Evolutionary conservation across 2,797 vertebrate species (phyloP).

Genomic region (Microctenopoma stevenorrisi): DNA sequence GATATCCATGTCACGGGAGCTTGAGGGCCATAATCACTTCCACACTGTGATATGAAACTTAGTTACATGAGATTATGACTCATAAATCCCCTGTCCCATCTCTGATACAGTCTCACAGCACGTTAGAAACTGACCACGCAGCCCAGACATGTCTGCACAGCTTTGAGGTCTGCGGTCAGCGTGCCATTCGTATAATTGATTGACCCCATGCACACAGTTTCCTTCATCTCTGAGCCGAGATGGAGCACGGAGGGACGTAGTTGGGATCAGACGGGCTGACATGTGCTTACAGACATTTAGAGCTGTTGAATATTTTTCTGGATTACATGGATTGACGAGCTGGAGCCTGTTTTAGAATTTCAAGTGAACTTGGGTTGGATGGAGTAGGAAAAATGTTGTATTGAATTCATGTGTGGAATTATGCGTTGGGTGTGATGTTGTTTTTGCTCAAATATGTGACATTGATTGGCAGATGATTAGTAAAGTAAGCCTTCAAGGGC

Average conservation of each 20-base stretch:
- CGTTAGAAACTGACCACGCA: conserved; percentile 58
- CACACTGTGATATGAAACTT: conserved; percentile 74
- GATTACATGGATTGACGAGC: conserved; percentile 68
- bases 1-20: conserved; percentile 82
- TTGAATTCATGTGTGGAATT: conserved; percentile 37
- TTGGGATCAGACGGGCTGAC: conserved; percentile 60
- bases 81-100: conserved; percentile 63
- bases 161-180: conserved; percentile 32
- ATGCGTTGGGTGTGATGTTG: conserved; percentile 29
- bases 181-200: conserved; percentile 60
- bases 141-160: conserved; percentile 56
- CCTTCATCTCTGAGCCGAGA: conserved; percentile 45
- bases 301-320: conserved; percentile 65
- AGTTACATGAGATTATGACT: conserved; percentile 71
- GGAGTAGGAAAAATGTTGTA: conserved; percentile 41
- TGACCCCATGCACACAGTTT: conserved; percentile 46
- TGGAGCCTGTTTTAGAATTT: conserved; percentile 41
- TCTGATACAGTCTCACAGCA: conserved; percentile 58
- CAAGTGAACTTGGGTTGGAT: conserved; percentile 28
- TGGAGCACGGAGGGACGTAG: conserved; percentile 41
- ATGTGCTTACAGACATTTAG: conserved; percentile 61
- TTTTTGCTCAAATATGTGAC: conserved; percentile 51
- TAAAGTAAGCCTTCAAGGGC: conserved; percentile 49
- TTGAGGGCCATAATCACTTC: conserved; percentile 83
- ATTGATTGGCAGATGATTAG: conserved; percentile 64